These are phyloP conservation scores for Orbicella faveolata DNA, from an alignment of 64 coral and sea anemone species.

Conservation along the genomic window DNA sequence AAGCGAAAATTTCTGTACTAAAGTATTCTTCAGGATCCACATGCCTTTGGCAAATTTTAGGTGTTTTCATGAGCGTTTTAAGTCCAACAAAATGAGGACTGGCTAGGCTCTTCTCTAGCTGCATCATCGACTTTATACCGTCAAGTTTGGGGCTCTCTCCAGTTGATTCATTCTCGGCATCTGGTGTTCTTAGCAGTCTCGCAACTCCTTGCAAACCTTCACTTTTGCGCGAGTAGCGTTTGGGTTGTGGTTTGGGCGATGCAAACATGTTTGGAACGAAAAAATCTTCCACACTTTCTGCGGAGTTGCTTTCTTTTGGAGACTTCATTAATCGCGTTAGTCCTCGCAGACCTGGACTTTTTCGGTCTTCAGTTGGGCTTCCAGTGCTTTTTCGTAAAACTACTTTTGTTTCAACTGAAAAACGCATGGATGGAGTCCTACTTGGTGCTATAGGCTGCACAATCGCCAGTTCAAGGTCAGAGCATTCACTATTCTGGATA, in stretches of 20 bases:
- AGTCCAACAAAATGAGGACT: slow-evolving; percentile 44
- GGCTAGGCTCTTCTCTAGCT: background rate
- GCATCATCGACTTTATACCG: slow-evolving; percentile 2
- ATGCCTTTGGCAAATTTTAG: slow-evolving; percentile 16
- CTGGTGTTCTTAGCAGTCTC: slow-evolving; percentile 19
- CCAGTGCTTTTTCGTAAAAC: background rate
- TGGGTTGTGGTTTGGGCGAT: slow-evolving; percentile 23
- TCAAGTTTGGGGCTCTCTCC: slow-evolving; percentile 16
- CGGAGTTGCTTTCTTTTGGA: slow-evolving; percentile 18
- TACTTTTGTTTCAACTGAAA: background rate
- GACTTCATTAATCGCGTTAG: slow-evolving; percentile 41
- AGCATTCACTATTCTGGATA: background rate
- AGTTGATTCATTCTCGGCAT: background rate
- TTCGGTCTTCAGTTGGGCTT: slow-evolving; percentile 5
- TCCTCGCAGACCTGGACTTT: slow-evolving; percentile 17
- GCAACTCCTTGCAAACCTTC: slow-evolving; percentile 37
- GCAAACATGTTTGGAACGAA: slow-evolving; percentile 35
- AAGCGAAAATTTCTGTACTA: slow-evolving; percentile 34
- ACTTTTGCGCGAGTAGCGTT: slow-evolving; percentile 21
- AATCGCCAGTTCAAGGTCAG: background rate
- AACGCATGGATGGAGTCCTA: slow-evolving; percentile 55
- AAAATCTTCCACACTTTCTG: slow-evolving; percentile 28
- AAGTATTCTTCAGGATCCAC: slow-evolving; percentile 48
- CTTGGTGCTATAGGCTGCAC: slow-evolving; percentile 7
- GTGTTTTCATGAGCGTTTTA: slow-evolving; percentile 14